Evolutionary conservation across 2,797 vertebrate species (phyloP), one percentile per base, ranked within the genome.

Genomic region (Graptemys geographica): DNA sequence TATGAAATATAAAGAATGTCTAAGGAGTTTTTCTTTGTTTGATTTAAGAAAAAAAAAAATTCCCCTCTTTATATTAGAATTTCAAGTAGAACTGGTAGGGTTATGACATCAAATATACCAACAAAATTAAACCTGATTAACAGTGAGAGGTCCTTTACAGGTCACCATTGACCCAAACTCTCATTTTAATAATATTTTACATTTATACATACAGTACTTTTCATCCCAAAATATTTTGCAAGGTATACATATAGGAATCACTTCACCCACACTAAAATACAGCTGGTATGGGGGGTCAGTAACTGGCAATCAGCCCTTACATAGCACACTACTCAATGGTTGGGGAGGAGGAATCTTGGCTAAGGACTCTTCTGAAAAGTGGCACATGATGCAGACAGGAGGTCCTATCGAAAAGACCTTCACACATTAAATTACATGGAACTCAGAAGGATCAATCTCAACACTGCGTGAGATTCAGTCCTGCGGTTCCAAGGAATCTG

Each of bases 231-330:
- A 52, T 83, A 3, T 0, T 8, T 37, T 74, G 6, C 12, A 83
- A 90, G 91, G 53, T 90, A 80, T 51, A 92, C 15, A 88, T 56
- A 76, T 72, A 79, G 13, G 91, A 94, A 69, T 57, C 21, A 41
- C 84, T 92, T 81, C 47, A 37, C 18, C 4, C n/a, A 28, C 16
- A 47, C 90, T 89, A 59, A 76, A 74, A n/a, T 74, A 59, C 1
- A 1, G 51, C 51, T 88, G 76, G 19, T 28, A 44, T 76, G n/a
- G 52, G 52, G 90, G n/a, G 11, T 8, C 78, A n/a, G 53, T 12
- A 44, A n/a, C 57, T 27, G 16, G 55, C 13, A 57, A 47, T 51
- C 72, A n/a, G n/a, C 57, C n/a, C 18, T 82, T 79, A 57, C 4
- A 13, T 3, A 94, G 44, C 51, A 49, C 11, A 44, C 37, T 10